phyloP scores from a whole-genome alignment of 1,140 invertebrate genomes.

The Meloidogyne floridensis region DNA sequence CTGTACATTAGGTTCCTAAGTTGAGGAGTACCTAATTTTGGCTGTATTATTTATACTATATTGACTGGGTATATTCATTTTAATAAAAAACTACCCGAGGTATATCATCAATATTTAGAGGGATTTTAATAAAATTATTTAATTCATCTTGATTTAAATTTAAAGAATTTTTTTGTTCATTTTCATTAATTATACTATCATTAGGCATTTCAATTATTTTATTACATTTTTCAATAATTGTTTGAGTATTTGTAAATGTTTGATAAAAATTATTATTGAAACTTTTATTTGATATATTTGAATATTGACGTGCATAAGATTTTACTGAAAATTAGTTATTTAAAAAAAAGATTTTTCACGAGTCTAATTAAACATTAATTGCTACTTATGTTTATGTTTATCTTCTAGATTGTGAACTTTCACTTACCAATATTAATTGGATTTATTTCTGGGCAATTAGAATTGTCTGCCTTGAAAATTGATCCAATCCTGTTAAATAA shows the following conservation, averaged over 20 bases:
- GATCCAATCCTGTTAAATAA: neutral
- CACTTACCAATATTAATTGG: neutral
- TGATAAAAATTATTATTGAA: neutral
- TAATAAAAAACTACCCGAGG: no score
- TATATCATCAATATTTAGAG: neutral
- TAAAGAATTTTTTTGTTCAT: neutral
- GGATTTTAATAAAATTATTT: conserved; percentile 6
- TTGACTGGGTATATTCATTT: no score
- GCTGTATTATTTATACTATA: no score
- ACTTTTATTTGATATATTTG: neutral
- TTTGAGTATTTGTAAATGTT: neutral
- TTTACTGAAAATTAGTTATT: neutral
- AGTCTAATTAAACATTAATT: neutral
- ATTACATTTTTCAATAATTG: neutral
- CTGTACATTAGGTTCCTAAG: no score
- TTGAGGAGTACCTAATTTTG: no score
- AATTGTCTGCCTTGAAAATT: neutral
- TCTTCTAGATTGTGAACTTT: no score
- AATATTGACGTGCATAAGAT: neutral
- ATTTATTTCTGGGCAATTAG: neutral
- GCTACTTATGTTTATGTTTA: no score
- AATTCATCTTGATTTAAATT: neutral
- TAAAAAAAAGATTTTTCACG: neutral
- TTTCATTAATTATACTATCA: neutral
- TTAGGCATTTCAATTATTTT: conserved; percentile 1